Percentiles rank a stretch among this genome's conserved stretches.
Evolutionary conservation across 2,797 vertebrate genomes (phyloP).

Genomic region (Betta splendens): DNA sequence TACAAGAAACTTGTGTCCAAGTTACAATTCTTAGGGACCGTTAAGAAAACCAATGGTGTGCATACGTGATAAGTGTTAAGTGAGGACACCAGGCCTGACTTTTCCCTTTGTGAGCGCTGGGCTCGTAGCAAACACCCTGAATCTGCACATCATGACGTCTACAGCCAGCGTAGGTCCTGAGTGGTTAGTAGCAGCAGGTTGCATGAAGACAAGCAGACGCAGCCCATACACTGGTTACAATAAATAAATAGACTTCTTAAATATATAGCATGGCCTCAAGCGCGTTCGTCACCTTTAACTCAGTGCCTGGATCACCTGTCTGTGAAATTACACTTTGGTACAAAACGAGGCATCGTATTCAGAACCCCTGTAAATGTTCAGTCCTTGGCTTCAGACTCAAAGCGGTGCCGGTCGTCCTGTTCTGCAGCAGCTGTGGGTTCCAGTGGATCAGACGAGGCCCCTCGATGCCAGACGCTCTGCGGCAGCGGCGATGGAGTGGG

Average conservation of each 20-base stretch:
- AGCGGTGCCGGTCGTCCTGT: constrained; percentile 18
- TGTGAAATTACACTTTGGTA: constrained; percentile 60
- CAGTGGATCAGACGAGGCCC: constrained; percentile 22
- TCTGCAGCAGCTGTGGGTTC: constrained; percentile 50
- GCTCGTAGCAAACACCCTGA: constrained; percentile 16
- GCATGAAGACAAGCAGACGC: constrained; percentile 29
- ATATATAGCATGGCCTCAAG: too few species aligned
- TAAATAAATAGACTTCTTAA: constrained; percentile 51
- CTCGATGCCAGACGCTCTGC: too few species aligned
- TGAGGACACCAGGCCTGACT: constrained; percentile 31
- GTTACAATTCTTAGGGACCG: neutral
- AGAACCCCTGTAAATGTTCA: constrained; percentile 58
- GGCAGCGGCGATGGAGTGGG: too few species aligned
- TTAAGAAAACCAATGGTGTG: constrained; percentile 9
- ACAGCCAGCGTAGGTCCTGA: constrained; percentile 64
- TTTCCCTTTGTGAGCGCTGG: constrained; percentile 13
- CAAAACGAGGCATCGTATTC: constrained; percentile 40
- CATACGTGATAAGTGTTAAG: neutral
- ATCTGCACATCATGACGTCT: constrained; percentile 10
- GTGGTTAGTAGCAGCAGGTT: constrained; percentile 49
- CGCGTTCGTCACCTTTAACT: constrained; percentile 15
- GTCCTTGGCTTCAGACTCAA: constrained; percentile 36
- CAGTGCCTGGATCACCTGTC: constrained; percentile 53
- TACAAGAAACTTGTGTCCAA: constrained; percentile 18
- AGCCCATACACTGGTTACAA: neutral